Base-by-base conservation (phyloP, 2,888 invertebrate species). In the Hirtodrosophila histrioides region DNA sequence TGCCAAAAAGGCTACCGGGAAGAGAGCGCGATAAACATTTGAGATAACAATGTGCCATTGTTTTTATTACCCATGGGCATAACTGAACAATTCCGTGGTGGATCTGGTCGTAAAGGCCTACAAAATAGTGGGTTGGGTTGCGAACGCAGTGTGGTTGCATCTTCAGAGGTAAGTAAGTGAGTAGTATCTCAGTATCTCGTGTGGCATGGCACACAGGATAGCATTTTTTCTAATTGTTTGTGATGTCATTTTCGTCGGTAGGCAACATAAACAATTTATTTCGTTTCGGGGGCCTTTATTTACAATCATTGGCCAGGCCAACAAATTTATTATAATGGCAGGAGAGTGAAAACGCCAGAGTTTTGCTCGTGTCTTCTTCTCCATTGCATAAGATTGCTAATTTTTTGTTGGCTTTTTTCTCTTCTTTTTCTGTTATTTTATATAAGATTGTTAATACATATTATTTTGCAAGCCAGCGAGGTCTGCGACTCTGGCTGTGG, bases 391-490 rank as follows among this genome's bases (percentile, higher is more conserved):
- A 89, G 74, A 70, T 79, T 63, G 78, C 76, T 79, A 83, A 77
- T 83, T 84, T 39, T 49, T 48, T 44, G n/a, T 7, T 31, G 4
- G 1, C 3, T 27, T 27, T 23, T 35, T 41, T 11, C 45, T 36
- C 8, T 39, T 31, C 37, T 35, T 44, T 68, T 51, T 57, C 56
- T 61, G 74, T 77, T 82, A 80, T 76, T 88, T 88, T 89, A 84
- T 88, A 89, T 89, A 89, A 89, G 89, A 76, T 88, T 78, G 88
- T 84, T 89, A 90, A 89, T 90, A 89, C 82, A 89, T 89, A 89
- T 90, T 90, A 89, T 89, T 89, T 90, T 83, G 79, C 82, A 72
- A 74, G 76, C 75, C 17, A 33, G 17, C 23, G 39, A 50, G 43
- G 43, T 35, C 50, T 55, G 49, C 36, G 33, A 4, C 0, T 4